A percentile compares a stretch with the other conserved stretches of the same genome.
phyloP scores from a whole-genome alignment of 2,888 invertebrate genomes.

The Oeneis ivallda region DNA sequence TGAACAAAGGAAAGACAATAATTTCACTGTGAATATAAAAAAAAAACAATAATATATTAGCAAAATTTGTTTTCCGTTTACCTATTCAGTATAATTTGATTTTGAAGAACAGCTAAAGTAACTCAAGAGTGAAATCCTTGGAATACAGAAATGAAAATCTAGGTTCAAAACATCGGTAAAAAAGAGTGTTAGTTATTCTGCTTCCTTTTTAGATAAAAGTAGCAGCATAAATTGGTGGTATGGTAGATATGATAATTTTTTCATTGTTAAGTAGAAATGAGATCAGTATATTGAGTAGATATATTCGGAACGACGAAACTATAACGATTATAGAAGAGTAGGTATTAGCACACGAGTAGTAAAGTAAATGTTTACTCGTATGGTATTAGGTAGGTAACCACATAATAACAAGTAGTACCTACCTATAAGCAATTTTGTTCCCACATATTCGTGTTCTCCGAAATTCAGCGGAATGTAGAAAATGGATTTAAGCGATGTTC shows the following conservation, averaged over 20 bases:
- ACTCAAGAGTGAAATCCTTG: not conserved
- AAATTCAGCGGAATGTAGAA: constrained; percentile 15
- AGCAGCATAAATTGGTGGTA: too few species aligned
- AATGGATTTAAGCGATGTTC: constrained; percentile 14
- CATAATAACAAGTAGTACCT: not conserved
- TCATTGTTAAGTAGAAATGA: not conserved
- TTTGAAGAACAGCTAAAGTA: not conserved
- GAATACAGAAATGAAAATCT: not conserved
- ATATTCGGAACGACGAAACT: not conserved
- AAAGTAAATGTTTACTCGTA: too few species aligned
- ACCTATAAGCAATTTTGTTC: constrained; percentile 5
- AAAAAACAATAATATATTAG: too few species aligned
- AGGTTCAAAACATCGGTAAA: not conserved
- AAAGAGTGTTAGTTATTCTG: too few species aligned
- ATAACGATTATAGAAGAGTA: too few species aligned
- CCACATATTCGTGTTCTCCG: constrained; percentile 12
- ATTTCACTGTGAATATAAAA: not conserved
- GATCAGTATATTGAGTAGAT: not conserved
- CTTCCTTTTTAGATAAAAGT: too few species aligned
- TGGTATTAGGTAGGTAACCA: not conserved
- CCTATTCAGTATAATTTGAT: too few species aligned
- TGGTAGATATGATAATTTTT: too few species aligned
- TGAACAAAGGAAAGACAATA: constrained; percentile 15
- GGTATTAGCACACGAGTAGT: too few species aligned
- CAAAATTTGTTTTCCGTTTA: too few species aligned